phyloP scores from a whole-genome alignment of 2,113 vertebrate genomes.

The Centropus unirufus region DNA sequence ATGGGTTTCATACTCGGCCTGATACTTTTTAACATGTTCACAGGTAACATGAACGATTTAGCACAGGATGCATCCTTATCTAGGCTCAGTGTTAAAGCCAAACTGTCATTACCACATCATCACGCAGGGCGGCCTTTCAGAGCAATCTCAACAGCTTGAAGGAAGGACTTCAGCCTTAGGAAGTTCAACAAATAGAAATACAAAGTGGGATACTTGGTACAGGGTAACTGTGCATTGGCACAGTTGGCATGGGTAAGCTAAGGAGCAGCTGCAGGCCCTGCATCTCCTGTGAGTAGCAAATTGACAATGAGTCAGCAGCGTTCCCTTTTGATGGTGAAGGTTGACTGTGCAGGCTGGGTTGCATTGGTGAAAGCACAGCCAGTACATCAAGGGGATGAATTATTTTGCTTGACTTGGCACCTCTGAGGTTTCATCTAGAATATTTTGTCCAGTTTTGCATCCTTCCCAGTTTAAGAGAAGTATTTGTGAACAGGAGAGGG shows the following conservation, averaged over 20 bases:
- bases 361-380: background rate
- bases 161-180: background rate
- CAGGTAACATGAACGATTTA: background rate
- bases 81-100: background rate
- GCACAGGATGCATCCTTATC: background rate
- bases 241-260: background rate
- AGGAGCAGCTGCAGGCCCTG: background rate
- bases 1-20: background rate
- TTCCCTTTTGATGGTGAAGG: background rate
- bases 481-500: background rate
- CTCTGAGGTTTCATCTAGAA: background rate
- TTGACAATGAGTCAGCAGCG: accelerated
- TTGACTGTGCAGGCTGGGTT: background rate
- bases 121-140: background rate
- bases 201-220: background rate
- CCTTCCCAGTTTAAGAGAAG: background rate
- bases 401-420: background rate
- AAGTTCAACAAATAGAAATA: background rate
- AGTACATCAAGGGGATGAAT: background rate
- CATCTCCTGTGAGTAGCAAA: background rate
- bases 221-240: background rate
- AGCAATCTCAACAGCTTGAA: background rate
- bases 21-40: background rate
- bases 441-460: background rate
- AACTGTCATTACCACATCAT: background rate